Base-by-base conservation (phyloP, 2,797 vertebrate species). In the Morelia viridis region DNA sequence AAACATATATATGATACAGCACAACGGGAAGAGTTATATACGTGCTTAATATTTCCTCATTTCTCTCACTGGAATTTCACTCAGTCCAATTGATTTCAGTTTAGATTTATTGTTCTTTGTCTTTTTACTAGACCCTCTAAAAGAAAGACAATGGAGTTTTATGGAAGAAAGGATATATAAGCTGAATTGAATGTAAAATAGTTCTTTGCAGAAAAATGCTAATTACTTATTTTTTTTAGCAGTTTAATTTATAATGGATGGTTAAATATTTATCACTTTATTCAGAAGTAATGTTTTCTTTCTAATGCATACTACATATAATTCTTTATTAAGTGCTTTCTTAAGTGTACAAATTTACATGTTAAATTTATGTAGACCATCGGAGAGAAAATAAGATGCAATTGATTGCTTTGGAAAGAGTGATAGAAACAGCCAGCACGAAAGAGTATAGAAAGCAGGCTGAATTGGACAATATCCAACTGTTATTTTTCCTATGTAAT, bases 281-380 rank as follows among this genome's bases (percentile, higher is more conserved):
- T 0, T 15, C 65, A 93, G 80, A 92, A 94, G 62, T 91, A 64
- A 93, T 19, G 90, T 41, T 89, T 85, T 92, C 57, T 88, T 58
- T 65, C 28, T 83, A 76, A 91, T 0, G 86, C 50, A 88, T 92
- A 83, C 3, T 68, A 15, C 53, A 92, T 94, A 84, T 83, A 90
- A 87, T 92, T 94, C 92, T 85, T 64, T 90, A 90, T 93, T 94
- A 94, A 94, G 13, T 91, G 92, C n/a, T 80, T 76, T 94, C 87
- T 93, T 94, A 90, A 94, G 87, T 83, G 91, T 1, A 0, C 90
- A 94, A 1, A 91, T 93, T 90, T 92, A 90, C 90, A 76, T 56
- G 46, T 88, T 90, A 92, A 87, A 92, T 93, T 89, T 88, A 93
- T 80, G 71, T 46, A 90, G 31, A 89, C 57, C 84, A 88, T 60